These are phyloP conservation scores for Chironomus tentans DNA, from an alignment of 2,888 invertebrate genomes.

Conservation along the genomic window DNA sequence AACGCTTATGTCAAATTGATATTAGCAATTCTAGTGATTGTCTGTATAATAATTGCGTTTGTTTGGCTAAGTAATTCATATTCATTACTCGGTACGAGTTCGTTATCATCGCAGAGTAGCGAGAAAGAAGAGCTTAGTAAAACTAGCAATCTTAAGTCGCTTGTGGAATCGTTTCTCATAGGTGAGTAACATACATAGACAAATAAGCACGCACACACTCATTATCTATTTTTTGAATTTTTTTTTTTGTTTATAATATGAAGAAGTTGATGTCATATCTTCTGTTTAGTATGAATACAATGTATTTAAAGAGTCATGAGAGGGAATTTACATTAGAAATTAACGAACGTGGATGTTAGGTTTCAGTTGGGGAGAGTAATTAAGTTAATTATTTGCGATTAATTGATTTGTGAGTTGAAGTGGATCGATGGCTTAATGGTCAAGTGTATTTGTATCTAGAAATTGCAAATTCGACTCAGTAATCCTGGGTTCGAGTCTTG, in stretches of 20 bases:
- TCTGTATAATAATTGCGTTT: background rate
- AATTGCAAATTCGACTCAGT: no score
- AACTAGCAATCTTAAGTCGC: background rate
- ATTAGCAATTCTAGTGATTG: background rate
- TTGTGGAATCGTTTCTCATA: conserved; percentile 7
- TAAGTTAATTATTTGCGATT: no score
- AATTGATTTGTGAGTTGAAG: no score
- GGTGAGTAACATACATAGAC: background rate
- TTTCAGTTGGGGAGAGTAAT: no score
- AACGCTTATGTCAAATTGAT: conserved; percentile 5
- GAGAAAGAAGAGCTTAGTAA: background rate
- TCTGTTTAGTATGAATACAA: background rate
- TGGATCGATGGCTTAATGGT: no score
- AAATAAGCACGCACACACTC: background rate
- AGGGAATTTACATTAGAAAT: no score
- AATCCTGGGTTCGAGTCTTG: no score
- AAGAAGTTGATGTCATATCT: conserved; percentile 12
- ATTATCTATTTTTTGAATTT: background rate
- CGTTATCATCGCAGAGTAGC: background rate
- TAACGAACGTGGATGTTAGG: no score
- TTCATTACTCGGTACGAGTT: conserved; percentile 1
- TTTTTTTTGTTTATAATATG: background rate
- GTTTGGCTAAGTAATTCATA: conserved; percentile 5
- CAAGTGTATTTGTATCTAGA: no score
- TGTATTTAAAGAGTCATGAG: background rate